These are phyloP conservation scores for Hetaerina titia DNA, from an alignment of 2,888 invertebrate genomes.

Conservation along the genomic window DNA sequence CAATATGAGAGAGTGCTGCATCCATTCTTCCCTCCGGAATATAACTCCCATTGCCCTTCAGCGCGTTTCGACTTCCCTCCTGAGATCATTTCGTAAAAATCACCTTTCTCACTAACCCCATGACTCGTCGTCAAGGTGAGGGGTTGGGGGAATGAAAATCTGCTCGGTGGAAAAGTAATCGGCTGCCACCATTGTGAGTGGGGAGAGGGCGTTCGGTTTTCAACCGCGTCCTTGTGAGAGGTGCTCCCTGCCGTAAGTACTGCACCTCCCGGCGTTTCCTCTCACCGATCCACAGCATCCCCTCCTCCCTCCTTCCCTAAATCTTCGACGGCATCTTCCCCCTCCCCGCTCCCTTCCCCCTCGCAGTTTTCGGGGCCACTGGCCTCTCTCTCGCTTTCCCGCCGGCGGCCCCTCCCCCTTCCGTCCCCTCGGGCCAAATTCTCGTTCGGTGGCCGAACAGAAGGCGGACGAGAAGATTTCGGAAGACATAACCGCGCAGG, in stretches of 20 bases:
- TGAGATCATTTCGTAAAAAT: not conserved
- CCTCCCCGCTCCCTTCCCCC: not conserved
- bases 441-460: constrained; percentile 39
- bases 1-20: not conserved
- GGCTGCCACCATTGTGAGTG: not conserved
- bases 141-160: not conserved
- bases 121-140: not conserved
- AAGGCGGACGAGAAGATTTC: constrained; percentile 21
- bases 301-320: not conserved
- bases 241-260: not conserved
- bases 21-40: not conserved
- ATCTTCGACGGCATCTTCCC: not conserved
- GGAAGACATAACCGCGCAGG: constrained; percentile 24
- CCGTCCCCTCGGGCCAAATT: constrained; percentile 16
- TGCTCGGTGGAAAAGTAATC: not conserved
- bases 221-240: not conserved
- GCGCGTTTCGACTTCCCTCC: not conserved
- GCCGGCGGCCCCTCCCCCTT: constrained; percentile 8
- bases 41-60: not conserved
- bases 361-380: not conserved
- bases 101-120: not conserved
- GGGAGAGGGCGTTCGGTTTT: not conserved
- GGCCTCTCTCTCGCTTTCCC: not conserved
- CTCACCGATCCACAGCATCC: not conserved
- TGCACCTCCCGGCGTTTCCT: not conserved